Percentiles rank a stretch among this genome's conserved stretches.
These are phyloP conservation scores for Metalampra italica DNA, from an alignment of 2,888 invertebrate genomes.

Conservation along the genomic window DNA sequence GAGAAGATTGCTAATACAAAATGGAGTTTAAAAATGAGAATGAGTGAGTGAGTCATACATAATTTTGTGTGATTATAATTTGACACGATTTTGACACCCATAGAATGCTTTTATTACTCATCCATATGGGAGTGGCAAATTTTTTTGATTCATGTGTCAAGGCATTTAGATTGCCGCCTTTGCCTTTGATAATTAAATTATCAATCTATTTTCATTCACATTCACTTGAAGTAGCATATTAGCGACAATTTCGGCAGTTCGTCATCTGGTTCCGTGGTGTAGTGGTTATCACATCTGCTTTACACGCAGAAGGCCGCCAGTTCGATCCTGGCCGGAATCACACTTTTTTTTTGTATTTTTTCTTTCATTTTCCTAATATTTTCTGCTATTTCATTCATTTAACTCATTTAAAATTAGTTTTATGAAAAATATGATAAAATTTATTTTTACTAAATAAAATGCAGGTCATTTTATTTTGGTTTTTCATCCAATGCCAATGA, in stretches of 20 bases:
- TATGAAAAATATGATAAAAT: not conserved
- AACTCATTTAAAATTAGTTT: not conserved
- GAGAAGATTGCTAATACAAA: too few relatives aligned
- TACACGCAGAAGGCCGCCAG: constrained; percentile 76
- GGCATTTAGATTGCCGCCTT: too few relatives aligned
- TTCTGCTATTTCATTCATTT: not conserved
- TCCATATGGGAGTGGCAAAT: too few relatives aligned
- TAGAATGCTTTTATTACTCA: too few relatives aligned
- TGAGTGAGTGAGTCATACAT: too few relatives aligned
- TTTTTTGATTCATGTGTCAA: too few relatives aligned
- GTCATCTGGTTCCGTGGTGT: constrained; percentile 63
- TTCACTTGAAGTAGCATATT: too few relatives aligned
- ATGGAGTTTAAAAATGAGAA: too few relatives aligned
- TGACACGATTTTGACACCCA: too few relatives aligned
- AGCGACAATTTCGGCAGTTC: not conserved
- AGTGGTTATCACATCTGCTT: constrained; percentile 73
- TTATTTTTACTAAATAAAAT: not conserved
- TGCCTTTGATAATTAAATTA: too few relatives aligned
- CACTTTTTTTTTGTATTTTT: constrained; percentile 27
- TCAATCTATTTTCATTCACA: too few relatives aligned
- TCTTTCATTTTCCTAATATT: not conserved
- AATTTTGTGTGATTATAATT: too few relatives aligned
- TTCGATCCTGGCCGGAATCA: constrained; percentile 76
- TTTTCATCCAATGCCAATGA: not conserved
- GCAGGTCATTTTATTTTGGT: not conserved